Evolutionary conservation across 2,113 vertebrate species (phyloP).

Genomic region (Callionymus lyra): DNA sequence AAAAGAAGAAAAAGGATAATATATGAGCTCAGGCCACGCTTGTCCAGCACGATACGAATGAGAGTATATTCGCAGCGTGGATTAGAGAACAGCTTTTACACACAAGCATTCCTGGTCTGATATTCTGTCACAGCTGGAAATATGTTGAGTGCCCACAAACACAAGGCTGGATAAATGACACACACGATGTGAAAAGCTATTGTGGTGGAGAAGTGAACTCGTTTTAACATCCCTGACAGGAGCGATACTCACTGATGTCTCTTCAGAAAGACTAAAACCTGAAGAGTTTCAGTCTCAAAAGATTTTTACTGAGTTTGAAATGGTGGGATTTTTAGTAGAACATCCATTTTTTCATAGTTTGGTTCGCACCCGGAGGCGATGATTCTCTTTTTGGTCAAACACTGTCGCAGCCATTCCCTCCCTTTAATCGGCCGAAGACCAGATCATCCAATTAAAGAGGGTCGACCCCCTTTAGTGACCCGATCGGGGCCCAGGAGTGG

Average conservation of each 20-base stretch:
- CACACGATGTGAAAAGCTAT: slow-evolving; percentile 33
- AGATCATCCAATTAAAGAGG: slow-evolving; percentile 51
- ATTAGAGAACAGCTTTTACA: slow-evolving; percentile 55
- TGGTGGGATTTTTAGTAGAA: slow-evolving; percentile 5
- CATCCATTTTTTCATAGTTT: slow-evolving; percentile 6
- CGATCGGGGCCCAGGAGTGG: slow-evolving; percentile 7
- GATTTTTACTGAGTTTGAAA: slow-evolving; percentile 4
- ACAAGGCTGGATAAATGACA: slow-evolving; percentile 34
- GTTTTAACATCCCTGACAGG: slow-evolving; percentile 10
- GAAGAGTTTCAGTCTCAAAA: slow-evolving; percentile 15
- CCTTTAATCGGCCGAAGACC: slow-evolving; percentile 35
- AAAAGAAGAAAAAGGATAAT: too few relatives aligned
- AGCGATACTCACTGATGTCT: slow-evolving; percentile 15
- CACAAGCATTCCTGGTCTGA: slow-evolving; percentile 56
- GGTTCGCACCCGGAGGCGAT: slow-evolving; percentile 17
- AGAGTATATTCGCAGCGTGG: slow-evolving; percentile 51
- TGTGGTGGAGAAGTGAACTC: slow-evolving; percentile 14
- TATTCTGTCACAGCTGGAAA: slow-evolving; percentile 21
- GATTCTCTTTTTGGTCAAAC: slow-evolving; percentile 18
- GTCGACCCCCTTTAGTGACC: slow-evolving; percentile 32
- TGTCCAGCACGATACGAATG: too few relatives aligned
- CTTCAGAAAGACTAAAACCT: slow-evolving; percentile 10
- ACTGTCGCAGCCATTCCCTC: slow-evolving; percentile 36
- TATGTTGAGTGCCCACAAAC: slow-evolving; percentile 12
- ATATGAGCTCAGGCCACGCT: too few relatives aligned